A percentile compares a stretch with the other conserved stretches of the same genome.
Evolutionary conservation across 1,140 invertebrate genomes (phyloP).

Genomic region (Lasaia peninsularis): DNA sequence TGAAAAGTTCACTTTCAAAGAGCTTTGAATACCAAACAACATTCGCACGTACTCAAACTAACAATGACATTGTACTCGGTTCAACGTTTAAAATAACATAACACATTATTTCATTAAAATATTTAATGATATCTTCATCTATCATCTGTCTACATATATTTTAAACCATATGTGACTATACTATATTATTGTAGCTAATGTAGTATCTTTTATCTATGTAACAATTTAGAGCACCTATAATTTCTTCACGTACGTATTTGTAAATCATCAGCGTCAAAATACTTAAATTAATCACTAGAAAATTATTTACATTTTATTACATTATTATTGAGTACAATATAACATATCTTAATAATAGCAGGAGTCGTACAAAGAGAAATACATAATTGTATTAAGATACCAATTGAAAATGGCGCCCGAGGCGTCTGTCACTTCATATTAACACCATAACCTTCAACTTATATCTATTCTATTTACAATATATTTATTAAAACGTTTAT

Average conservation of each 20-base stretch:
- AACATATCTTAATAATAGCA: constrained; percentile 24
- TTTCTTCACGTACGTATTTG: constrained; percentile 17
- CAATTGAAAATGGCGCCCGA: constrained; percentile 41
- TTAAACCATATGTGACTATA: background rate
- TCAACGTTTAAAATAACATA: too few relatives aligned
- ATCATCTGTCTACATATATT: background rate
- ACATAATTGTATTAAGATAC: constrained; percentile 26
- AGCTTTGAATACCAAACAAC: too few relatives aligned
- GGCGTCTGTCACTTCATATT: constrained; percentile 37
- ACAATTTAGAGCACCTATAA: constrained; percentile 15
- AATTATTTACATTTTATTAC: constrained; percentile 67
- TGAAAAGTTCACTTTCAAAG: too few relatives aligned
- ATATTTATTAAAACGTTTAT: constrained; percentile 4
- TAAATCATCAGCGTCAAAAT: constrained; percentile 11
- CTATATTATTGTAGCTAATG: background rate
- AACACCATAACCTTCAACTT: constrained; percentile 39
- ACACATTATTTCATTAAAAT: too few relatives aligned
- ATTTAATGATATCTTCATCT: too few relatives aligned
- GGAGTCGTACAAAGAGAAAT: constrained; percentile 40
- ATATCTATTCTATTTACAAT: constrained; percentile 16
- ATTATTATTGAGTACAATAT: constrained; percentile 40
- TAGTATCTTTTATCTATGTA: constrained; percentile 7
- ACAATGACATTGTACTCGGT: too few relatives aligned
- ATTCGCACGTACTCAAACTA: too few relatives aligned
- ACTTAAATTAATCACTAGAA: constrained; percentile 11